These are phyloP conservation scores for Percopsis omiscomaycus DNA, from an alignment of 2,797 vertebrate species.

Conservation along the genomic window DNA sequence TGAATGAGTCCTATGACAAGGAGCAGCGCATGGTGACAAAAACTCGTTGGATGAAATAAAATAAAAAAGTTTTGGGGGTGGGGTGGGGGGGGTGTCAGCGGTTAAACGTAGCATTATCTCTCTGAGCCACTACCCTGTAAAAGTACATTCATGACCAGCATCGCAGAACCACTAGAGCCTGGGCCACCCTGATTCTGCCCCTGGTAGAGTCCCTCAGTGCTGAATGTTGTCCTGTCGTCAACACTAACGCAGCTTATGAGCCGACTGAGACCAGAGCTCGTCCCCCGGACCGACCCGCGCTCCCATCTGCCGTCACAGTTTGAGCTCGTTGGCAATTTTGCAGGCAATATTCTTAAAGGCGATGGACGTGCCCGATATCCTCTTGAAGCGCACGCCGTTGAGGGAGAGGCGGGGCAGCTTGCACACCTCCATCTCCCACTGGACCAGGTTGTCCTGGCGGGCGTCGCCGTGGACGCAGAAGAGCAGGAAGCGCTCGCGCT, in stretches of 20 bases:
- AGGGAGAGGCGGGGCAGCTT: constrained; percentile 95
- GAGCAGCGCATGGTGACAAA: constrained; percentile 54
- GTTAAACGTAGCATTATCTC: constrained; percentile 38
- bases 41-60: not conserved
- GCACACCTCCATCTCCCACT: constrained; percentile 99
- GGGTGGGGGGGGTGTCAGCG: constrained; percentile 15
- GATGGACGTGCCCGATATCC: constrained; percentile 97
- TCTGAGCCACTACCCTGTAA: constrained; percentile 71
- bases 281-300: constrained; percentile 41
- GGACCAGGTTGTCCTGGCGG: constrained; percentile 93
- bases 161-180: constrained; percentile 67
- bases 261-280: constrained; percentile 59
- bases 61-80: not conserved
- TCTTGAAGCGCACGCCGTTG: constrained; percentile 97
- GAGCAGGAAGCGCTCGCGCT: constrained; percentile 94
- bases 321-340: constrained; percentile 98
- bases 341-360: constrained; percentile 99
- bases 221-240: constrained; percentile 61
- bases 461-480: constrained; percentile 96
- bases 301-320: constrained; percentile 83
- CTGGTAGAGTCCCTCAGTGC: constrained; percentile 65
- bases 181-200: constrained; percentile 67
- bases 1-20: constrained; percentile 60
- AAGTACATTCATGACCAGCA: constrained; percentile 75
- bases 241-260: constrained; percentile 73